Base-by-base conservation (phyloP, 92 coral and sea anemone genomes). In the Porites lobata region DNA sequence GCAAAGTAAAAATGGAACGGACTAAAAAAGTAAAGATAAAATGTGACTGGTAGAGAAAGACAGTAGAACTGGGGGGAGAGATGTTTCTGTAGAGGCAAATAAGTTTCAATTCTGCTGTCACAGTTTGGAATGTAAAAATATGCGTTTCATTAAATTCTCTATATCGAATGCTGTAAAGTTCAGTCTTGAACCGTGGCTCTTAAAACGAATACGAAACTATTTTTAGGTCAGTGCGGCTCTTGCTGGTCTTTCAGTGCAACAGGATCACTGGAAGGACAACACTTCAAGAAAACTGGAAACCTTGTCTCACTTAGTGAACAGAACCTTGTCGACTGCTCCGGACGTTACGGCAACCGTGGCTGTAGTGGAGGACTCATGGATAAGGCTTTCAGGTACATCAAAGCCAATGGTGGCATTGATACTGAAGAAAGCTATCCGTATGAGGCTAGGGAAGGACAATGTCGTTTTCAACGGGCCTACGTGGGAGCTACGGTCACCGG, bases 181-280 rank as follows among this genome's bases (percentile, higher is more conserved):
- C 7, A 1, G 10, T 20, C 12, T 24, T 38, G 47, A 3, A 38
- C 47, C 47, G 47, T 38, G 47, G 47, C 47, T 38, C 47, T 38
- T 3, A 38, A 38, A 38, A 56, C 61, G 61, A 11, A 9, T 56
- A 9, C 15, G 61, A 10, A 8, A 14, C 24, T 17, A 6, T 53
- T 81, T 50, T 3, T 69, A 96, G 99, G 77, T 7, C 97, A 95
- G 32, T 96, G 98, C 64, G 98, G 99, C 50, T 96, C 99, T 9
- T 95, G 98, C 93, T 96, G 99, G 99, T 96, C 99, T 0, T 96
- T 96, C 83, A 95, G 99, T 64, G 13, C 98, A 65, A 95, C 98
- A 18, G 98, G 98, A 21, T 90, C 98, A 18, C 80, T 95, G 22
- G 98, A 95, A 66, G 98, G 98, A 21, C 98, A 95, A 47, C 94